Evolutionary conservation across 1,140 invertebrate species (phyloP), one percentile per base, ranked within the genome.

Genomic region (Phenacoccus solenopsis): DNA sequence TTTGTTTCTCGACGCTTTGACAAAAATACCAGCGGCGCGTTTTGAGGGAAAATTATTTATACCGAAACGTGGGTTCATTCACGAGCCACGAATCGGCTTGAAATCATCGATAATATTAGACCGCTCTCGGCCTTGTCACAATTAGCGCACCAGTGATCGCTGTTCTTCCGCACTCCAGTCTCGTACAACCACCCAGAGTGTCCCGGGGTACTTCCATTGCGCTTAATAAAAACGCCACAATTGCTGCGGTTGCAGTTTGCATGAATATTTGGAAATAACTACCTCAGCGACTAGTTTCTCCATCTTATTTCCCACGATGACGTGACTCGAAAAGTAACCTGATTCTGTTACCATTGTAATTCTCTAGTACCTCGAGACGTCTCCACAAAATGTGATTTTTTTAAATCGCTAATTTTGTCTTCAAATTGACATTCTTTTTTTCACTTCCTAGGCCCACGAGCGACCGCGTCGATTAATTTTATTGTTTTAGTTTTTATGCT

Each of bases 71-170:
- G 38, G 13, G 20, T 49, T 49, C 20, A 5, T 32, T 13, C 30
- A 32, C 13, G 13, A 32, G 38, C n/a, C n/a, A n/a, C n/a, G n/a
- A n/a, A n/a, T 49, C 16, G 5, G 38, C 16, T n/a, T 49, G 38
- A 49, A 49, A 49, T 49, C 38, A 49, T 49, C 38, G 38, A 49
- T 49, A 49, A 49, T 49, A 49, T 49, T 49, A 49, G 38, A 32
- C 38, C 38, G 38, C 38, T 49, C 38, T 4, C 38, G 38, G 12
- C n/a, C n/a, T n/a, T n/a, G n/a, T n/a, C n/a, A n/a, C n/a, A n/a
- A n/a, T n/a, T n/a, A n/a, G n/a, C n/a, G n/a, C n/a, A n/a, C n/a
- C n/a, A n/a, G n/a, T n/a, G n/a, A n/a, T n/a, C n/a, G n/a, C n/a
- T n/a, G n/a, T n/a, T n/a, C n/a, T n/a, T n/a, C n/a, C n/a, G n/a